Percentiles rank a stretch among this genome's conserved stretches.
Conservation (phyloP, 2,797 vertebrate species). For the Champsocephalus esox region DNA sequence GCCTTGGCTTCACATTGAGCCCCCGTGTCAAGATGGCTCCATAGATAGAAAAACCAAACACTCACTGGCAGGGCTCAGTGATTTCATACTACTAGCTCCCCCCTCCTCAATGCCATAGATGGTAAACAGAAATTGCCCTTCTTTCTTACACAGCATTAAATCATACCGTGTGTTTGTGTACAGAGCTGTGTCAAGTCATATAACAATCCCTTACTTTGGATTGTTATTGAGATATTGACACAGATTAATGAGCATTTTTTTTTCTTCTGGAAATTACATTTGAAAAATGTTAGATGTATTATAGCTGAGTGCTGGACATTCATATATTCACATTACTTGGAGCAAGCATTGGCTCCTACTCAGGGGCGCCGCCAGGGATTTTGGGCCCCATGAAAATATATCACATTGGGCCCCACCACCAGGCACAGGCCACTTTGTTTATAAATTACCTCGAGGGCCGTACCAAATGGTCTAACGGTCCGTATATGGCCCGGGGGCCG, state of each 20-base stretch:
- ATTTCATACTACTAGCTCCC: constrained; percentile 10
- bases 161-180: neutral
- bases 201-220: neutral
- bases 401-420: no score
- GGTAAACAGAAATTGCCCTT: constrained; percentile 44
- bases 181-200: neutral
- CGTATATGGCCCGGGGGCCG: no score
- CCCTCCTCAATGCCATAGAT: constrained; percentile 12
- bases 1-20: constrained; percentile 23
- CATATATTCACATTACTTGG: neutral
- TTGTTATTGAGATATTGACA: constrained; percentile 1
- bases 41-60: constrained; percentile 47
- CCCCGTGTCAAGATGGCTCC: constrained; percentile 41
- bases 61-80: constrained; percentile 30
- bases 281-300: neutral
- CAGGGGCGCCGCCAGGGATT: no score
- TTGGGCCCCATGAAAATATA: no score
- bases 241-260: neutral
- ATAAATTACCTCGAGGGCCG: no score
- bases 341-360: neutral
- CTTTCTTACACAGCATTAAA: constrained; percentile 8
- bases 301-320: neutral
- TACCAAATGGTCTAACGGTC: no score
- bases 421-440: no score
- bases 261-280: neutral